Base-by-base conservation (phyloP, 1,140 invertebrate genomes). In the Lepidurus arcticus region DNA sequence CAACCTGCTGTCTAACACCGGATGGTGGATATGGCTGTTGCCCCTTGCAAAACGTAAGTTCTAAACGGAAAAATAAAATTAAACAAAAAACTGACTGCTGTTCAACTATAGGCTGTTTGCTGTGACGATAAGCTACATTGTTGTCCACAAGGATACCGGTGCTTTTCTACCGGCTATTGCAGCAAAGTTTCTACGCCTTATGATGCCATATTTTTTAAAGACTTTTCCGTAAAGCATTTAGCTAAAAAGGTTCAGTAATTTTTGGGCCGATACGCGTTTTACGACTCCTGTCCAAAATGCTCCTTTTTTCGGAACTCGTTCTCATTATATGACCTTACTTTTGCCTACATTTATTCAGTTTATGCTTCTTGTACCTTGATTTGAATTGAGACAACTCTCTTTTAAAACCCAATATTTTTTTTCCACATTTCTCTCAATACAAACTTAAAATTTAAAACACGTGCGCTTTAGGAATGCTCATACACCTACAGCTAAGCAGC, bases 51-150 rank as follows among this genome's bases (percentile, higher is more conserved):
- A 42, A 81, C 42, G 81, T 80, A 77, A 45, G 8, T 34, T 34
- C 34, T 34, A 34, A 34, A 34, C 4, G 3, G 3, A 44, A 24
- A 44, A 34, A 9, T 5, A 43, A 74, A 43, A 21, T 10, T 26
- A 73, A 13, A 24, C 42, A 44, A 13, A 76, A 16, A 6, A 0
- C 0, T 42, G 1, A 76, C 9, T 76, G 13, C 24, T 76, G 2
- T 45, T 45, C n/a, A 44, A 8, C 7, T 76, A 9, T 79, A 81
- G 73, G 82, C 81, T 13, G 75, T 78, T 13, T 83, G 82, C 45
- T 83, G 82, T 76, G 21, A 34, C 1, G 82, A 83, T 75, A 79
- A 81, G 24, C 79, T 80, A 24, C 82, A 83, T 79, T 83, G 82
- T 74, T 83, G 82, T 44, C 82, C 82, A n/a, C 13, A 81, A 42